Evolutionary conservation across 2,888 invertebrate genomes (phyloP).

Genomic region (Platerodrilus igneus): DNA sequence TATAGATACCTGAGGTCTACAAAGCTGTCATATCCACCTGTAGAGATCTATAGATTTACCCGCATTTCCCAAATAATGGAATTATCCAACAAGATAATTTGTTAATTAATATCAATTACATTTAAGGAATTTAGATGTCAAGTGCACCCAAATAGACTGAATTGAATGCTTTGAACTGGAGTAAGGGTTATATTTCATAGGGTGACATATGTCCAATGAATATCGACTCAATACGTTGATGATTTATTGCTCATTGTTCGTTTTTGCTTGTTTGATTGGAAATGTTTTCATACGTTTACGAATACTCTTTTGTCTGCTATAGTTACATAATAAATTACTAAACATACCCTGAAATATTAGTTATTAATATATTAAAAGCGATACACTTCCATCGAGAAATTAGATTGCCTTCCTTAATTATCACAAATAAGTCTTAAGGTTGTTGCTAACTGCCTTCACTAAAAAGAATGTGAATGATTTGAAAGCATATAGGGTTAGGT

Average conservation of each 20-base stretch:
- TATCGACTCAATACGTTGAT: slow-evolving; percentile 35
- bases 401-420: too few relatives aligned
- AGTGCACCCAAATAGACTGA: slow-evolving; percentile 31
- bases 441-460: too few relatives aligned
- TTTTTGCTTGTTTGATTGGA: slow-evolving; percentile 32
- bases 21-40: slow-evolving; percentile 37
- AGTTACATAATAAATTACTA: too few relatives aligned
- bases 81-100: slow-evolving; percentile 35
- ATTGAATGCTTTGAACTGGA: slow-evolving; percentile 28
- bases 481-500: too few relatives aligned
- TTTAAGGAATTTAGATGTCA: slow-evolving; percentile 27
- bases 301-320: slow-evolving; percentile 33
- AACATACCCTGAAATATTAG: too few relatives aligned
- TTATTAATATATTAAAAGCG: too few relatives aligned
- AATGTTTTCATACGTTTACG: slow-evolving; percentile 32
- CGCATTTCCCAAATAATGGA: slow-evolving; percentile 36
- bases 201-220: slow-evolving; percentile 37
- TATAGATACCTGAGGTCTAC: slow-evolving; percentile 39
- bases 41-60: slow-evolving; percentile 32
- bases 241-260: slow-evolving; percentile 39
- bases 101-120: slow-evolving; percentile 30
- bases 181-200: slow-evolving; percentile 32
- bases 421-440: too few relatives aligned
- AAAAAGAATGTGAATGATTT: too few relatives aligned
- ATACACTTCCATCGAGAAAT: too few relatives aligned